A percentile compares a stretch with the other conserved stretches of the same genome.
Evolutionary conservation across 1,140 invertebrate genomes (phyloP).

Genomic region (Lordiphosa clarofinis): DNA sequence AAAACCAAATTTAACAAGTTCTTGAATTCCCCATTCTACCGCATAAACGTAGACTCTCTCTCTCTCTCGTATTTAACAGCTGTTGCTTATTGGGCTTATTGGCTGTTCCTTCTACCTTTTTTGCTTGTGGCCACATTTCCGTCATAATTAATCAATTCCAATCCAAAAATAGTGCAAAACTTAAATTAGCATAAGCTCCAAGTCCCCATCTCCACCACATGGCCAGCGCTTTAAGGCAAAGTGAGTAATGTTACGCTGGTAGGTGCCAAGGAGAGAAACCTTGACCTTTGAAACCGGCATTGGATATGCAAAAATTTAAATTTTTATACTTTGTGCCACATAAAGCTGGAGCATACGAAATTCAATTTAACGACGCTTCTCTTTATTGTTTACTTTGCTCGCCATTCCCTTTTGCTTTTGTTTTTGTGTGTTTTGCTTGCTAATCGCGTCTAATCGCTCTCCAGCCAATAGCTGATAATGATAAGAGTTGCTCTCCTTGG

Average conservation of each 20-base stretch:
- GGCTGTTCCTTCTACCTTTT: conserved; percentile 3
- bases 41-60: conserved; percentile 6
- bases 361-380: conserved; percentile 7
- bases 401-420: conserved; percentile 9
- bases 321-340: background rate
- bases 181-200: background rate
- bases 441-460: conserved; percentile 53
- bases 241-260: conserved; percentile 25
- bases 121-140: background rate
- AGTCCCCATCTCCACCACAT: background rate
- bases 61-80: conserved; percentile 29
- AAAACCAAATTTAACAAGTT: too few relatives aligned
- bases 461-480: conserved; percentile 13
- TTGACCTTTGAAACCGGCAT: conserved; percentile 53
- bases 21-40: background rate
- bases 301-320: background rate
- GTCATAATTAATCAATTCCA: conserved; percentile 15
- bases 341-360: conserved; percentile 3
- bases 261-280: conserved; percentile 30
- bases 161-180: background rate
- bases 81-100: conserved; percentile 19
- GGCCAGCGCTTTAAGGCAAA: conserved; percentile 15
- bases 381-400: conserved; percentile 34
- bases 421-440: conserved; percentile 22
- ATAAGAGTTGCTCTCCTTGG: conserved; percentile 33